These are phyloP conservation scores for Caradrina clavipalpis DNA, from an alignment of 2,888 invertebrate species.

Conservation along the genomic window DNA sequence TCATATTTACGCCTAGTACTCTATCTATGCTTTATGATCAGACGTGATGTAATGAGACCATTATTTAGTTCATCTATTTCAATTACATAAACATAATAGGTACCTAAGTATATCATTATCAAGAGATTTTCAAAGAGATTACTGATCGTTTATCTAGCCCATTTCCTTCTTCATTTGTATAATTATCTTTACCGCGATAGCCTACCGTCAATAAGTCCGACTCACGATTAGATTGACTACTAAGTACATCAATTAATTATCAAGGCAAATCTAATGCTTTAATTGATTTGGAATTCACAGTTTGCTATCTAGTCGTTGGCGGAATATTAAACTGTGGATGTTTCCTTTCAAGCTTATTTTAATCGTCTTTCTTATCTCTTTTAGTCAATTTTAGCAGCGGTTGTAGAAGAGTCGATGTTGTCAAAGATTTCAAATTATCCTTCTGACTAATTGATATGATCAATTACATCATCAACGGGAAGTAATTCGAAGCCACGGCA, in stretches of 20 bases:
- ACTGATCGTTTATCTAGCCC: constrained; percentile 18
- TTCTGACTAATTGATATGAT: neutral
- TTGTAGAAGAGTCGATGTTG: neutral
- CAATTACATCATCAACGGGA: constrained; percentile 16
- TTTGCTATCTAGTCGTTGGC: constrained; percentile 2
- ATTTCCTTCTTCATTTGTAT: constrained; percentile 47
- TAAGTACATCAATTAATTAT: constrained; percentile 31
- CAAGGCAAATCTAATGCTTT: neutral
- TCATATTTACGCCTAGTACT: neutral
- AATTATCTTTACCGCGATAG: constrained; percentile 17
- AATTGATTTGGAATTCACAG: constrained; percentile 7
- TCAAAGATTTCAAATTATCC: neutral
- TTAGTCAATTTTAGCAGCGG: neutral
- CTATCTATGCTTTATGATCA: neutral
- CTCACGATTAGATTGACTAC: constrained; percentile 35
- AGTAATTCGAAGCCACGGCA: constrained; percentile 21
- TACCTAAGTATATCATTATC: constrained; percentile 9
- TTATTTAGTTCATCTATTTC: constrained; percentile 19
- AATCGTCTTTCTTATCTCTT: neutral
- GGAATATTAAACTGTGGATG: neutral
- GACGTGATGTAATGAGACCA: constrained; percentile 7
- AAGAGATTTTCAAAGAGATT: constrained; percentile 20
- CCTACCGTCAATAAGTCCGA: constrained; percentile 20
- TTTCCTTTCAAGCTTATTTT: neutral
- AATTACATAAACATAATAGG: constrained; percentile 15